These are phyloP conservation scores for Phalloptychus januarius DNA, from an alignment of 2,797 vertebrate species.

Conservation along the genomic window DNA sequence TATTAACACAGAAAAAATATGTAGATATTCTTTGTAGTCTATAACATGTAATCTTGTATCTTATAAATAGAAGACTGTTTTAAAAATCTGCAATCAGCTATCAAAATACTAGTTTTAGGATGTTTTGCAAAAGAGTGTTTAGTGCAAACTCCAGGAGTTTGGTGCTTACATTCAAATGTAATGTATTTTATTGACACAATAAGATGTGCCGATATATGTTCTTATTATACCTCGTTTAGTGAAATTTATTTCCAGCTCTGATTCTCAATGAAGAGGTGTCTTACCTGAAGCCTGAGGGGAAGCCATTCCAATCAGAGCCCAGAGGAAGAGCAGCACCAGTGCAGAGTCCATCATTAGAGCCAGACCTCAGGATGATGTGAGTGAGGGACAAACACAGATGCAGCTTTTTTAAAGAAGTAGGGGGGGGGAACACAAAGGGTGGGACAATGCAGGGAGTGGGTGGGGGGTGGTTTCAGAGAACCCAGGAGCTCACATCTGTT, in stretches of 20 bases:
- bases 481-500: slow-evolving; percentile 80
- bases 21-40: neutral
- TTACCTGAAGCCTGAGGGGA: slow-evolving; percentile 70
- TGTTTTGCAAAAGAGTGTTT: neutral
- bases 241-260: neutral
- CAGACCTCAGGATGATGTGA: slow-evolving; percentile 70
- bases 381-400: slow-evolving; percentile 47
- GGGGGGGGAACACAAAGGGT: slow-evolving; percentile 39
- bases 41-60: neutral
- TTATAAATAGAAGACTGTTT: neutral
- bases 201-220: neutral
- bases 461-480: slow-evolving; percentile 33
- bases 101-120: neutral
- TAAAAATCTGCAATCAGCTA: neutral
- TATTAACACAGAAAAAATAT: slow-evolving; percentile 23
- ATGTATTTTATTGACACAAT: too few species aligned
- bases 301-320: slow-evolving; percentile 68
- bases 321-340: slow-evolving; percentile 77
- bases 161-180: neutral
- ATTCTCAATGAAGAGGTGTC: neutral
- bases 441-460: slow-evolving; percentile 7
- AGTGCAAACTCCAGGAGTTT: neutral
- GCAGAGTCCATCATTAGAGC: slow-evolving; percentile 76
- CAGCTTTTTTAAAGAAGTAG: slow-evolving; percentile 63
- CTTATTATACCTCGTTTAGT: neutral